Evolutionary conservation across 2,797 vertebrate genomes (phyloP).

Genomic region (Cetoscarus ocellatus): DNA sequence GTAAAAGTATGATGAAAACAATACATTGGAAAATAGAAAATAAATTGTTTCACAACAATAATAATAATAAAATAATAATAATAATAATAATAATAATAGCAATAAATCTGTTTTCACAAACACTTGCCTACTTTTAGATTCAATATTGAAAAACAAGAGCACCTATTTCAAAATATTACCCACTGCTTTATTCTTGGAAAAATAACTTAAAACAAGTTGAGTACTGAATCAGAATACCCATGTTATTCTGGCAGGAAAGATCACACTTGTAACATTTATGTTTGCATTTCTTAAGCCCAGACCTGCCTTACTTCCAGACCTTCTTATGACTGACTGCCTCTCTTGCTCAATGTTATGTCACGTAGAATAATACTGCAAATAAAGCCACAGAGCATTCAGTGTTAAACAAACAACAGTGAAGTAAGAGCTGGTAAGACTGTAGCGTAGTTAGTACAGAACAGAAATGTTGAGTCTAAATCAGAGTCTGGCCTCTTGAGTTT

Average conservation of each 20-base stretch:
- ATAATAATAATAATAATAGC: too few species aligned
- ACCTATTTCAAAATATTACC: too few species aligned
- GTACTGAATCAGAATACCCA: not conserved
- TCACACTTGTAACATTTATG: not conserved
- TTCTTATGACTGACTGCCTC: not conserved
- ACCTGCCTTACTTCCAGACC: not conserved
- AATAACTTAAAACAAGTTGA: not conserved
- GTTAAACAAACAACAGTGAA: not conserved
- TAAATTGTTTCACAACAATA: too few species aligned
- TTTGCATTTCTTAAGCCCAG: not conserved
- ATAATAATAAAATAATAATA: too few species aligned
- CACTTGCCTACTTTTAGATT: too few species aligned
- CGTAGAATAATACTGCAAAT: not conserved
- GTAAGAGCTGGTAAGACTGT: not conserved
- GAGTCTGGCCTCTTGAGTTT: not conserved
- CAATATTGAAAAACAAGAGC: too few species aligned
- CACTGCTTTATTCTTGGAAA: too few species aligned
- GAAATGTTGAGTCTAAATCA: too few species aligned
- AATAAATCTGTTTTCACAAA: too few species aligned
- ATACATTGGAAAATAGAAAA: too few species aligned
- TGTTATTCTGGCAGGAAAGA: not conserved
- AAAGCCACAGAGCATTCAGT: not conserved
- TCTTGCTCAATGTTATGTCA: not conserved
- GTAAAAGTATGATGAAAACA: conserved; percentile 17
- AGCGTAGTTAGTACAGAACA: too few species aligned